Percentiles rank a stretch among this genome's conserved stretches.
Conservation (phyloP, 2,113 vertebrate genomes). For the Chlorocebus sabaeus region DNA sequence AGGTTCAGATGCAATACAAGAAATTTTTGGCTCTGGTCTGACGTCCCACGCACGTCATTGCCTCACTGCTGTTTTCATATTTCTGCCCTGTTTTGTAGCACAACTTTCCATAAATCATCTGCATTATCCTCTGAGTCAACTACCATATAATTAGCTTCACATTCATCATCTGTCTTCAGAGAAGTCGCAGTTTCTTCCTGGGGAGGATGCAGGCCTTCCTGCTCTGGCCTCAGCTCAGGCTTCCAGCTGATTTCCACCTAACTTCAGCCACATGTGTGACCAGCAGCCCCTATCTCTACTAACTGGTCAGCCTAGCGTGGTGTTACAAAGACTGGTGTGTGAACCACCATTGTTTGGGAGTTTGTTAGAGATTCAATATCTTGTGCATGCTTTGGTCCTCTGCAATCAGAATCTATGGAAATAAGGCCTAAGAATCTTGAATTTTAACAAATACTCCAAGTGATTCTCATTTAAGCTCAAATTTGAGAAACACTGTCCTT, state of each 20-base stretch:
- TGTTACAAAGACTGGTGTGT: not conserved
- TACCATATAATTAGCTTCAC: not conserved
- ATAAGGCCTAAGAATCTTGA: not conserved
- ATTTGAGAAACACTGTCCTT: not conserved
- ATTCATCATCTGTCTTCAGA: not conserved
- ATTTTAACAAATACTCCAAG: not conserved
- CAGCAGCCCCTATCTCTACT: not conserved
- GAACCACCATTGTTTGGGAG: not conserved
- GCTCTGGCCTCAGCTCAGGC: not conserved
- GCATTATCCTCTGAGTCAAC: constrained; percentile 52
- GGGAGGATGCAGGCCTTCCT: not conserved
- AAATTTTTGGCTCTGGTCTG: not conserved
- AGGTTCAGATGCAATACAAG: not conserved
- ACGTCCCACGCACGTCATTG: not conserved
- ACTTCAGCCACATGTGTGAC: not conserved
- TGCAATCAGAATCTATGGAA: not conserved
- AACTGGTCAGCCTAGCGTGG: no score
- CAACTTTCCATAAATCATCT: constrained; percentile 41
- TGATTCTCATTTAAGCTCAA: not conserved
- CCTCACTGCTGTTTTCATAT: not conserved
- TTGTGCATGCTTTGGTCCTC: not conserved
- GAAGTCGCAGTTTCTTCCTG: not conserved
- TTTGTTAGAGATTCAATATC: not conserved
- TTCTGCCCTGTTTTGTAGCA: not conserved
- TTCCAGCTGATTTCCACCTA: not conserved